Evolutionary conservation across 2,888 invertebrate species (phyloP), one percentile per base, ranked within the genome.

Genomic region (Orgyia antiqua): DNA sequence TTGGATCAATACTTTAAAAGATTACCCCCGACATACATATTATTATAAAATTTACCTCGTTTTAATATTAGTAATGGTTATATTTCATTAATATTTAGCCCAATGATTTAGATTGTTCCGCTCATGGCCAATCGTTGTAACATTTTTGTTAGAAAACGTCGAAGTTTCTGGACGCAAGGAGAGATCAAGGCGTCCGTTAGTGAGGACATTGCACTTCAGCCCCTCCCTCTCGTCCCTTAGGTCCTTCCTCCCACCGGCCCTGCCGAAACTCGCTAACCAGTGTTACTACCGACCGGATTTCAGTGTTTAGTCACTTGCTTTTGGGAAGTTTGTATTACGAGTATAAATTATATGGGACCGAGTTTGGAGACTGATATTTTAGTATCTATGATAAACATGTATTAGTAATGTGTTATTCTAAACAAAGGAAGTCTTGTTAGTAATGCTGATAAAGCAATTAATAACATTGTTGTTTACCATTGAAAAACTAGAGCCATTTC

Each of bases 161-260:
- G 61, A 66, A 57, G 67, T 59, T 57, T 63, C 62, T 62, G 62
- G 71, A 45, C 52, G 51, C 39, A 40, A 46, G 61, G 63, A 53
- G 52, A 62, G 66, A 69, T 63, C 66, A 67, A 69, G 73, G 72
- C 80, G 82, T 78, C 75, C 74, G 82, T 79, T 82, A 62, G 78
- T 79, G 84, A 86, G 84, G 84, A 84, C 84, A 80, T 86, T 86
- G 84, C 84, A 86, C 84, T 86, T 82, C 69, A 70, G 57, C 49
- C 59, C 49, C 64, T 51, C 64, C 33, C 42, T 23, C 50, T 32
- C 34, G 42, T 57, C 57, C 62, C 58, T 64, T 70, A 73, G 68
- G 72, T 75, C 76, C 78, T 75, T 67, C 58, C 71, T 72, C 73
- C 70, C 56, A 56, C 39, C 45, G 54, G 69, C 66, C 70, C 71